Evolutionary conservation across 30 jellyfish, hydroid and myxozoan species (phyloP).

Genomic region (Cassiopea xamachana): DNA sequence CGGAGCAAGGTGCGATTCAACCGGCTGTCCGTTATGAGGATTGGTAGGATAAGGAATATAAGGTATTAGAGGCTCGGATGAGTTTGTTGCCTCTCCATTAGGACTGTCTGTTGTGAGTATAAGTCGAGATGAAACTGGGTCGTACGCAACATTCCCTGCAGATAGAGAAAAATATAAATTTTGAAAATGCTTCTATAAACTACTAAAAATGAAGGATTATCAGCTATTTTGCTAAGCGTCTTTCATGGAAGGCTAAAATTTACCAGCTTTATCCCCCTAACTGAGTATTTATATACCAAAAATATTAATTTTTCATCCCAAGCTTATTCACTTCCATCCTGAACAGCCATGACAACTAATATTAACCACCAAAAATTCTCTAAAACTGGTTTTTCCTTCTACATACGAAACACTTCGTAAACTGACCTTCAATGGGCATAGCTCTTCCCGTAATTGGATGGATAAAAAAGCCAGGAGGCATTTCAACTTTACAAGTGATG

Average conservation of each 20-base stretch:
- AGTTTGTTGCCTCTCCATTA: constrained; percentile 95
- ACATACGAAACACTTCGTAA: not conserved
- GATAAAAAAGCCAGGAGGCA: constrained; percentile 89
- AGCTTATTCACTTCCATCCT: too few relatives aligned
- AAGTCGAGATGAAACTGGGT: constrained; percentile 93
- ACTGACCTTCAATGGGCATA: constrained; percentile 94
- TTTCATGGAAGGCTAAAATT: too few relatives aligned
- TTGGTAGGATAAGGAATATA: constrained; percentile 90
- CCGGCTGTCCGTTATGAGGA: constrained; percentile 85
- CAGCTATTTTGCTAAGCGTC: too few relatives aligned
- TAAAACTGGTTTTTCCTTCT: too few relatives aligned
- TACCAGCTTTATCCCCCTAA: too few relatives aligned
- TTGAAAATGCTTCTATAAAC: not conserved
- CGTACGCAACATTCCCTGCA: constrained; percentile 94
- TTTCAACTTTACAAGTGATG: constrained; percentile 61
- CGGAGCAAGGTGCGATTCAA: constrained; percentile 70
- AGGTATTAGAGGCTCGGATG: constrained; percentile 86
- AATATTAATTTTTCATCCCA: too few relatives aligned
- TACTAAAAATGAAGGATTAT: too few relatives aligned
- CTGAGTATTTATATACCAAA: too few relatives aligned
- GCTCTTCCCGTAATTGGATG: constrained; percentile 94
- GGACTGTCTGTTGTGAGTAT: constrained; percentile 92
- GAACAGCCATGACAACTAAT: too few relatives aligned
- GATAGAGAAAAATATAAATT: not conserved
- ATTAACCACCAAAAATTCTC: too few relatives aligned